Evolutionary conservation across 2,113 vertebrate species (phyloP).

Genomic region (Microcebus jonahi): DNA sequence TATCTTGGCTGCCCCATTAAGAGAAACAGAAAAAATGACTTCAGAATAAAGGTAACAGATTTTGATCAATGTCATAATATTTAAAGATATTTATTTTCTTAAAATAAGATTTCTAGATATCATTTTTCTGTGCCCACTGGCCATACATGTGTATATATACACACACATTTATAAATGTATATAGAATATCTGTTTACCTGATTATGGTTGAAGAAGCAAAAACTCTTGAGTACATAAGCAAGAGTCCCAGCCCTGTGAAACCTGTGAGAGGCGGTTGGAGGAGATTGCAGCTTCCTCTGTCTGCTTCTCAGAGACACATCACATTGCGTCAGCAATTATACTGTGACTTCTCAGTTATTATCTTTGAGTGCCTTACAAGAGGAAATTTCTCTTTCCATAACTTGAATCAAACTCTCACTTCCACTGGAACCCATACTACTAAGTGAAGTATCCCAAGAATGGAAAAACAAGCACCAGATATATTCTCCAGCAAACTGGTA

Average conservation of each 20-base stretch:
- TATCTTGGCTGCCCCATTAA: not conserved
- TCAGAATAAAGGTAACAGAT: not conserved
- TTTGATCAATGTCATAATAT: not conserved
- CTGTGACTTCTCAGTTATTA: not conserved
- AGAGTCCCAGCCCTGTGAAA: not conserved
- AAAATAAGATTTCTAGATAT: not conserved
- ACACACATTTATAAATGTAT: not conserved
- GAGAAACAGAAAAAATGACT: not conserved
- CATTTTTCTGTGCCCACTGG: not conserved
- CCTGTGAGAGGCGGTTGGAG: not conserved
- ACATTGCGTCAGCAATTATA: not conserved
- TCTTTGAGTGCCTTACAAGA: not conserved
- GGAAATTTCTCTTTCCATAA: not conserved
- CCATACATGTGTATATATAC: not conserved
- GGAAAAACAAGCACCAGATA: no score
- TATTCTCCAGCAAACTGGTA: no score
- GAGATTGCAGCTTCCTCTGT: not conserved
- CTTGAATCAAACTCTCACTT: not conserved
- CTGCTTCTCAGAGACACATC: not conserved
- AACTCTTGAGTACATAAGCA: not conserved
- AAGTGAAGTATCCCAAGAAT: no score
- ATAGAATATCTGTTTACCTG: not conserved
- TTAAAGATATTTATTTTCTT: slow-evolving; percentile 2
- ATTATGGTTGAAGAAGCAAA: not conserved
- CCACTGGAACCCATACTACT: no score